Evolutionary conservation across 2,888 invertebrate species (phyloP).

Genomic region (Antheraea assamensis): DNA sequence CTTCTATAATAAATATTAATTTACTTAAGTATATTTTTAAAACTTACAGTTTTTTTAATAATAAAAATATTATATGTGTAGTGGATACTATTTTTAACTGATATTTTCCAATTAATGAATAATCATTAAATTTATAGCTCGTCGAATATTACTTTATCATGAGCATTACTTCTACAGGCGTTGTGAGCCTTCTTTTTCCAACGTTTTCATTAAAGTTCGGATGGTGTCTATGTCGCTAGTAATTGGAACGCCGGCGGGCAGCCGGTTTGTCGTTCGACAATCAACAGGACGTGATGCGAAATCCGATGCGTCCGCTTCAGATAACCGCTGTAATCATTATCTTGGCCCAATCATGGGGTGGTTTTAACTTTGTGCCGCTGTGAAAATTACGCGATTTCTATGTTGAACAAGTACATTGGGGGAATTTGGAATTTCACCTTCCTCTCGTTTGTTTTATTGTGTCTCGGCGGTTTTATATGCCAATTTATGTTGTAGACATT

Average conservation of each 20-base stretch:
- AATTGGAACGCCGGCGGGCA: slow-evolving; percentile 72
- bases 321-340: slow-evolving; percentile 65
- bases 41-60: not conserved
- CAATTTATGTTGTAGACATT: slow-evolving; percentile 17
- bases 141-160: not conserved
- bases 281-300: slow-evolving; percentile 80
- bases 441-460: slow-evolving; percentile 20
- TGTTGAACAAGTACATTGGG: slow-evolving; percentile 19
- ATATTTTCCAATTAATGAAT: too few relatives aligned
- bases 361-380: slow-evolving; percentile 25
- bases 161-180: not conserved
- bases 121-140: not conserved
- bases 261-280: slow-evolving; percentile 75
- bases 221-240: slow-evolving; percentile 71
- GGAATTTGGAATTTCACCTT: slow-evolving; percentile 18
- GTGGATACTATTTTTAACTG: not conserved
- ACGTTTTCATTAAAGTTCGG: slow-evolving; percentile 41
- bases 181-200: slow-evolving; percentile 15
- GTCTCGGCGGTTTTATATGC: not conserved
- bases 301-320: slow-evolving; percentile 69
- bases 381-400: slow-evolving; percentile 24
- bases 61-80: not conserved
- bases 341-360: slow-evolving; percentile 52
- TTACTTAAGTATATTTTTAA: too few relatives aligned
- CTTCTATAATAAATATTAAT: not conserved